Evolutionary conservation across 2,797 vertebrate species (phyloP), one percentile per base, ranked within the genome.

Genomic region (Poecilia velifera): DNA sequence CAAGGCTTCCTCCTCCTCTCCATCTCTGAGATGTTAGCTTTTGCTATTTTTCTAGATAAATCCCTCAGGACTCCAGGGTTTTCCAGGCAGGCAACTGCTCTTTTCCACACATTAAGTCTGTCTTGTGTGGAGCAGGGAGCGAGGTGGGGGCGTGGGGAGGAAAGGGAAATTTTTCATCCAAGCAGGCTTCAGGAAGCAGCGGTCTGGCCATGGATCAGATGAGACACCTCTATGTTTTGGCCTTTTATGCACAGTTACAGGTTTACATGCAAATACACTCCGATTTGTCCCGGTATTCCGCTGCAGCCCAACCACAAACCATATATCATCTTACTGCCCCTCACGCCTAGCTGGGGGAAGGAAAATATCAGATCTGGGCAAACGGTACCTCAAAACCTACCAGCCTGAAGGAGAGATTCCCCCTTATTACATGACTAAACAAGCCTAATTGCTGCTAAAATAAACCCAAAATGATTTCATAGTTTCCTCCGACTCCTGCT

Each of bases 171-270:
- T 95, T 93, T 95, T 93, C 87, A 94, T 95, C 85, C 90, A 89
- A 20, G 34, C 78, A 57, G 89, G 88, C 92, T 93, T 96, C 93
- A 93, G 96, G 94, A 97, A 97, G 94, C 22, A 0, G 93, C 57
- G 92, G 94, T 96, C 94, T 97, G 95, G 91, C 91, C 79, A 39
- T 82, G 71, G 57, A 93, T 91, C 92, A 90, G 91, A 76, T 71
- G 82, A 87, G 85, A 90, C 84, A 78, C 85, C 81, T 93, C 91
- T 92, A 89, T 91, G 87, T 91, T 91, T 80, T 80, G 83, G 83
- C 84, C 79, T 79, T 46, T 12, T 81, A 53, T 46, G 43, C 46
- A 82, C 76, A 76, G 86, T 82, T 84, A 81, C 72, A 84, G 66
- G 80, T 39, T 6, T 49, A 78, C 82, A 6, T 20, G 20, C 77